phyloP scores from a whole-genome alignment of 1,140 invertebrate species.

The Dendrolimus punctatus region DNA sequence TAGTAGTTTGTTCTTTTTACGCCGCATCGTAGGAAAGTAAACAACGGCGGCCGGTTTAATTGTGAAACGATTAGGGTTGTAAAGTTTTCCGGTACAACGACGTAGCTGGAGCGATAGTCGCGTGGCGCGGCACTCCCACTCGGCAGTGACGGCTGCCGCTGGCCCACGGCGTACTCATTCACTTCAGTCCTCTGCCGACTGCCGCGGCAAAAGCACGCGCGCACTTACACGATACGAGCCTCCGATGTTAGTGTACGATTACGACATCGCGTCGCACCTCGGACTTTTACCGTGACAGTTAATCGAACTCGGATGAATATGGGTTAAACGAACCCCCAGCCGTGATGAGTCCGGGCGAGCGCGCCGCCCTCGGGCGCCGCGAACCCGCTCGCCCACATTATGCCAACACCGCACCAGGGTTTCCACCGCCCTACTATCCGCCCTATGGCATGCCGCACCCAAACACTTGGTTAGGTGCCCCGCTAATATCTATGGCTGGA shows the following conservation, averaged over 20 bases:
- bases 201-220: slow-evolving; percentile 55
- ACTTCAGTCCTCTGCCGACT: slow-evolving; percentile 59
- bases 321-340: slow-evolving; percentile 58
- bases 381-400: slow-evolving; percentile 63
- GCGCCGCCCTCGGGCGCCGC: slow-evolving; percentile 63
- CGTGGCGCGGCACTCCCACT: slow-evolving; percentile 55
- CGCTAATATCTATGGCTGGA: slow-evolving; percentile 77
- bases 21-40: slow-evolving; percentile 46
- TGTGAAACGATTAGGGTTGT: slow-evolving; percentile 59
- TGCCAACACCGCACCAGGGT: slow-evolving; percentile 59
- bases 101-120: slow-evolving; percentile 18
- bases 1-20: slow-evolving; percentile 22
- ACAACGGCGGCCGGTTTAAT: slow-evolving; percentile 49
- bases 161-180: slow-evolving; percentile 59
- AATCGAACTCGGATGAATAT: slow-evolving; percentile 53
- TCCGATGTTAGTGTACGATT: slow-evolving; percentile 67
- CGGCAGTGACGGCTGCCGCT: slow-evolving; percentile 45
- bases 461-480: slow-evolving; percentile 78
- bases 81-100: slow-evolving; percentile 64
- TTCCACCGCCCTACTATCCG: slow-evolving; percentile 61
- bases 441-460: slow-evolving; percentile 60
- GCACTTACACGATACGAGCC: slow-evolving; percentile 24
- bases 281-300: slow-evolving; percentile 63
- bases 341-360: slow-evolving; percentile 68
- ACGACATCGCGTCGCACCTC: slow-evolving; percentile 58